Evolutionary conservation across 2,797 vertebrate genomes (phyloP), one percentile per base, ranked within the genome.

Genomic region (Trachurus trachurus): DNA sequence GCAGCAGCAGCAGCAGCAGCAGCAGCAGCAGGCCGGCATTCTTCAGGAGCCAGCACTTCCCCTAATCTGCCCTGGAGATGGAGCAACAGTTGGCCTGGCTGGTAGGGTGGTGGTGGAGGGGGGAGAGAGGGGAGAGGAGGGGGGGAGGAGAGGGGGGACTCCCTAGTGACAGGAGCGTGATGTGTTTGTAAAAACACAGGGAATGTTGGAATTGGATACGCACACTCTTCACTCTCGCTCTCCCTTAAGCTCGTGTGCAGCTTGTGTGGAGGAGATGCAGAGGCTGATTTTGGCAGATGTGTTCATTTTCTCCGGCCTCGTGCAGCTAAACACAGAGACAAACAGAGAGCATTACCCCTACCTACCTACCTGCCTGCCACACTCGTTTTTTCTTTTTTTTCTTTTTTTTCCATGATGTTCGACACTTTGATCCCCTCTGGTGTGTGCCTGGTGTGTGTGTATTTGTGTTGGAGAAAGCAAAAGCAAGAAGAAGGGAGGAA

Each of bases 31-130:
- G 92, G 90, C 73, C 70, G 67, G 85, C 92, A 92, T 95, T 94
- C 87, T 92, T 90, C 84, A 90, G 90, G 69, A 94, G 92, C 86
- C 85, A 78, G 76, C 82, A 87, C 83, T 92, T 93, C 87, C 87
- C 88, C 86, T 88, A 88, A 88, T 89, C 88, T 89, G 87, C 86
- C 86, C 89, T 53, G 63, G 88, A 93, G 87, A 90, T 92, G 90
- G 87, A 91, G 90, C 85, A 91, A 90, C 89, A 91, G 83, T 92
- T 94, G 91, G 91, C 85, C 73, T 73, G 59, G 78, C 88, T 86
- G 78, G 61, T 62, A 59, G 44, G 37, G 60, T n/a, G 67, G 6
- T 34, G 29, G 40, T 12, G 16, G 29, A 7, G 21, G 22, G 29
- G 74, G 22, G 52, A n/a, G n/a, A n/a, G n/a, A n/a, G 1, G 26